phyloP scores from a whole-genome alignment of 2,113 vertebrate species.

The Sminthopsis crassicaudata region DNA sequence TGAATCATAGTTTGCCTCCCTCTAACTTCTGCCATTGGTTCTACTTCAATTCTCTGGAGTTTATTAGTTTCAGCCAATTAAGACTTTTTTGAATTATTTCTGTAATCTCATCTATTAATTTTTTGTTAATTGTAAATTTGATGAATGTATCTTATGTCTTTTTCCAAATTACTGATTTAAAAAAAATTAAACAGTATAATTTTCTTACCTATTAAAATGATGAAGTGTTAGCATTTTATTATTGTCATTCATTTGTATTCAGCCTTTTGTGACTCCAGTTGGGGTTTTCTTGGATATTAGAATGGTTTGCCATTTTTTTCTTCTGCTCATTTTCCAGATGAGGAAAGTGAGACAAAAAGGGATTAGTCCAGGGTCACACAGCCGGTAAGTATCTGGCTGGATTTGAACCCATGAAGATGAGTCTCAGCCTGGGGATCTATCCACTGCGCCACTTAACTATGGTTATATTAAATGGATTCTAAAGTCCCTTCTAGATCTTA shows the following conservation, averaged over 20 bases:
- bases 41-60: neutral
- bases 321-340: neutral
- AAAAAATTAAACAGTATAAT: neutral
- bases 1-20: neutral
- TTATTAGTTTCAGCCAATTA: neutral
- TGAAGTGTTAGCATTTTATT: neutral
- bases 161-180: neutral
- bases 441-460: neutral
- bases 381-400: neutral
- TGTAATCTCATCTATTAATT: neutral
- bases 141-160: neutral
- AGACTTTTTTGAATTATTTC: neutral
- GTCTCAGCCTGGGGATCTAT: no score
- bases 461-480: neutral
- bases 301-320: neutral
- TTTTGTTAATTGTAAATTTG: neutral
- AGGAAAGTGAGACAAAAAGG: neutral
- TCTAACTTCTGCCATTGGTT: neutral
- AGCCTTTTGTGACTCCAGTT: neutral
- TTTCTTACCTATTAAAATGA: neutral
- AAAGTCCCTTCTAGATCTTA: neutral
- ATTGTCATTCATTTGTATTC: neutral
- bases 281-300: neutral
- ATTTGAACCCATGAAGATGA: no score
- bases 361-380: neutral